Evolutionary conservation across 2,113 vertebrate species (phyloP), one percentile per base, ranked within the genome.

Genomic region (Rhynchopsitta pachyrhyncha): DNA sequence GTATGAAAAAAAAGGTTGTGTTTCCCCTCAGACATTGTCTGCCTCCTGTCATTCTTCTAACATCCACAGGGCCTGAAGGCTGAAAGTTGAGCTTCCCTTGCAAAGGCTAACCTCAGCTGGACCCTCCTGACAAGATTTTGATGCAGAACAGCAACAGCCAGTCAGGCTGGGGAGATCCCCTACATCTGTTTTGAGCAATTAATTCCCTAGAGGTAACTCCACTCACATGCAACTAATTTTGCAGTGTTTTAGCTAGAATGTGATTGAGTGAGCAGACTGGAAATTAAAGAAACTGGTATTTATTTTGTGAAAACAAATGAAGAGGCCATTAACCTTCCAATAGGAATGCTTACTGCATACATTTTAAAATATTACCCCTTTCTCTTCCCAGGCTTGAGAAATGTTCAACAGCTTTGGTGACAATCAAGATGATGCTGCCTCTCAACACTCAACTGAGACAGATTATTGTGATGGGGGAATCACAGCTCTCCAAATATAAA

Each of bases 211-310:
- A 91, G 95, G 93, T 75, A 89, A 90, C 39, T 95, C 31, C 31
- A 47, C 47, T 95, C 89, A 92, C 62, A 95, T 95, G 95, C 86
- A 96, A 94, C 77, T 90, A 92, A 96, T 97, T 96, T 90, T 77
- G 42, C 63, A 66, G 37, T 64, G 60, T 82, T 95, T 96, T 91
- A 92, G 63, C 44, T 81, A 86, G 50, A 83, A 93, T 29, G 60
- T 88, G 91, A 95, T 93, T 83, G 75, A 97, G 78, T 37, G 85
- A 94, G 42, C 17, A 44, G 57, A 27, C 86, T 95, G 50, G 42
- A 96, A 89, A 81, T 33, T 33, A 75, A 94, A 91, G 79, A 90
- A 93, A 90, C n/a, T 87, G 27, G 44, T 92, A 76, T 93, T 91
- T 92, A 63, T 90, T 95, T 78, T 93, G 69, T 53, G 81, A 59